These are phyloP conservation scores for Gymnarchus niloticus DNA, from an alignment of 2,113 vertebrate species.

Conservation along the genomic window DNA sequence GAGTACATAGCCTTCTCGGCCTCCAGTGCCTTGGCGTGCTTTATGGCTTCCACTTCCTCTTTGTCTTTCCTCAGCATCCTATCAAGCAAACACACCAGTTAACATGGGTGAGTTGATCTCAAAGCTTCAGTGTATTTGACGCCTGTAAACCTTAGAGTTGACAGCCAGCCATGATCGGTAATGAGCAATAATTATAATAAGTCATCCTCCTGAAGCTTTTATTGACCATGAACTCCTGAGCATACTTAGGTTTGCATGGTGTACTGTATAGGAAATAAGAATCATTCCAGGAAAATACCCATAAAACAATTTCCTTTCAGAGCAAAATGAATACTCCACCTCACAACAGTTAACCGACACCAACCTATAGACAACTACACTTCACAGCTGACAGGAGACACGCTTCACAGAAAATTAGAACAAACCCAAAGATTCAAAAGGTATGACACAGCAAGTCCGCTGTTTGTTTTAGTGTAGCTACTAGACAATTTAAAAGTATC, in stretches of 20 bases:
- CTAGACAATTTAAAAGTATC: neutral
- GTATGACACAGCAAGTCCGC: neutral
- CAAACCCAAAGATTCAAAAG: neutral
- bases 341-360: too few species aligned
- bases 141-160: neutral
- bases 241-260: neutral
- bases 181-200: neutral
- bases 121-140: neutral
- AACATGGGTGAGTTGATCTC: neutral
- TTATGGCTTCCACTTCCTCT: constrained; percentile 92
- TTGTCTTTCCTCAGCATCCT: constrained; percentile 97
- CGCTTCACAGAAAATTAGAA: neutral
- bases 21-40: constrained; percentile 90
- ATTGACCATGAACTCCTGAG: neutral
- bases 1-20: constrained; percentile 98
- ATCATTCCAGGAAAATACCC: neutral
- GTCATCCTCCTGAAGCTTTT: neutral
- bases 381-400: neutral
- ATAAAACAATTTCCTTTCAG: neutral
- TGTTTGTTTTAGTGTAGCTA: neutral
- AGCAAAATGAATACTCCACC: neutral
- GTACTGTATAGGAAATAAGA: neutral
- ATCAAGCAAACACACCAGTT: constrained; percentile 28
- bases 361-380: too few species aligned
- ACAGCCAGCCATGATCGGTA: neutral